phyloP scores from a whole-genome alignment of 1,140 invertebrate species.

The Ceratosolen fusciceps region DNA sequence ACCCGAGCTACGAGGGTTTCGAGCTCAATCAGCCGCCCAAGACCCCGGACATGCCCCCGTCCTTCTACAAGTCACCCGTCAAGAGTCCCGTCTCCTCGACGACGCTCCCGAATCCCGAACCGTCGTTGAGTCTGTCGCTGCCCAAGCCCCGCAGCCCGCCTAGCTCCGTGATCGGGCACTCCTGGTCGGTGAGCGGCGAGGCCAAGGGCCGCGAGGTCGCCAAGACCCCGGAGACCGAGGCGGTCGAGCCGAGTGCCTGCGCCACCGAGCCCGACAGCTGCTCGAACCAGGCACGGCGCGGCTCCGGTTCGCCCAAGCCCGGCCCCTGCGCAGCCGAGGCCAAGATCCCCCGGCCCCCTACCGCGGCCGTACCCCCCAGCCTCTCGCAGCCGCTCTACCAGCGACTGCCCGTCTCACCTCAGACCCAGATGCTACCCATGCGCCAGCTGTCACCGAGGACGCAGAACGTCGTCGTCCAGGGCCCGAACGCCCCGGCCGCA shows the following conservation, averaged over 20 bases:
- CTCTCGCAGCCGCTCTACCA: slow-evolving; percentile 63
- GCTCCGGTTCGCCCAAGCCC: slow-evolving; percentile 53
- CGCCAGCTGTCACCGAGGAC: slow-evolving; percentile 63
- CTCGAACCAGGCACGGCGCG: slow-evolving; percentile 2
- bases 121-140: slow-evolving; percentile 41
- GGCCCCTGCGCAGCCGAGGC: background rate
- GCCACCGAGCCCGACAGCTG: slow-evolving; percentile 51
- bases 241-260: slow-evolving; percentile 51
- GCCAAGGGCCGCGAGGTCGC: slow-evolving; percentile 48
- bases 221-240: slow-evolving; percentile 52
- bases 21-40: slow-evolving; percentile 68
- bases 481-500: slow-evolving; percentile 52
- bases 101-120: slow-evolving; percentile 32
- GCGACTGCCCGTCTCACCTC: slow-evolving; percentile 62
- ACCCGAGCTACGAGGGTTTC: slow-evolving; percentile 73
- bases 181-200: slow-evolving; percentile 63
- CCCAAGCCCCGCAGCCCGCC: slow-evolving; percentile 57
- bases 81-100: slow-evolving; percentile 54
- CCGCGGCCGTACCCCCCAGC: slow-evolving; percentile 54
- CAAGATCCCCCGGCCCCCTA: background rate
- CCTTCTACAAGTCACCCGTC: slow-evolving; percentile 66
- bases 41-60: slow-evolving; percentile 69
- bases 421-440: slow-evolving; percentile 62
- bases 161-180: slow-evolving; percentile 62
- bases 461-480: slow-evolving; percentile 51